A percentile compares a stretch with the other conserved stretches of the same genome.
These are phyloP conservation scores for Ondatra zibethicus DNA, from an alignment of 2,113 vertebrate species.

Conservation along the genomic window DNA sequence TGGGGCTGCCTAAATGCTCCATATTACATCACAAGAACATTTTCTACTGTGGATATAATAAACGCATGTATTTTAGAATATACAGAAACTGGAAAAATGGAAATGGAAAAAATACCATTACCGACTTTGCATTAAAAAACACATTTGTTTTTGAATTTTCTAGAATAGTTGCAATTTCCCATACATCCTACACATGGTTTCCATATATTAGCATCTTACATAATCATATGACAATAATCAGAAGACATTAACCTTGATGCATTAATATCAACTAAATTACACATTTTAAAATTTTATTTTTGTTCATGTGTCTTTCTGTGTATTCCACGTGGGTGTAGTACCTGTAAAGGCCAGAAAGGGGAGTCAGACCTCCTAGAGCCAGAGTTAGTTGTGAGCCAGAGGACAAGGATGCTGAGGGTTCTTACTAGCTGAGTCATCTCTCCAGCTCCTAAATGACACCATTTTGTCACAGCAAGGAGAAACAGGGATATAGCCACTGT, in stretches of 20 bases:
- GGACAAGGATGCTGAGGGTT: neutral
- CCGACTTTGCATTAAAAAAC: neutral
- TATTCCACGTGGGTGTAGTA: neutral
- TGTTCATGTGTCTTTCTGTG: neutral
- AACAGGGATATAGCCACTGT: too few species aligned
- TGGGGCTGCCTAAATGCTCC: neutral
- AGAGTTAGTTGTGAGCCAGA: neutral
- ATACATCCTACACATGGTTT: neutral
- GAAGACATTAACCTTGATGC: neutral
- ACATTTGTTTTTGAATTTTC: constrained; percentile 1
- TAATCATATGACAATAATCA: neutral
- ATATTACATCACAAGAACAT: neutral
- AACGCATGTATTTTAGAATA: neutral
- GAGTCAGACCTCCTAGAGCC: neutral
- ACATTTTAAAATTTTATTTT: neutral
- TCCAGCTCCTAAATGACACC: neutral
- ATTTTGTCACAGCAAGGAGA: neutral
- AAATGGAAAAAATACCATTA: neutral
- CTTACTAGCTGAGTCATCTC: neutral
- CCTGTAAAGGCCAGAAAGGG: neutral
- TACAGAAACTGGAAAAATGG: neutral
- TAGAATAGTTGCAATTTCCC: neutral
- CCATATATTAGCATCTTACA: neutral
- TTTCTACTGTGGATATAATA: neutral
- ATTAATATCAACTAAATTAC: neutral